Evolutionary conservation across 2,888 invertebrate genomes (phyloP).

Genomic region (Beris morrisii): DNA sequence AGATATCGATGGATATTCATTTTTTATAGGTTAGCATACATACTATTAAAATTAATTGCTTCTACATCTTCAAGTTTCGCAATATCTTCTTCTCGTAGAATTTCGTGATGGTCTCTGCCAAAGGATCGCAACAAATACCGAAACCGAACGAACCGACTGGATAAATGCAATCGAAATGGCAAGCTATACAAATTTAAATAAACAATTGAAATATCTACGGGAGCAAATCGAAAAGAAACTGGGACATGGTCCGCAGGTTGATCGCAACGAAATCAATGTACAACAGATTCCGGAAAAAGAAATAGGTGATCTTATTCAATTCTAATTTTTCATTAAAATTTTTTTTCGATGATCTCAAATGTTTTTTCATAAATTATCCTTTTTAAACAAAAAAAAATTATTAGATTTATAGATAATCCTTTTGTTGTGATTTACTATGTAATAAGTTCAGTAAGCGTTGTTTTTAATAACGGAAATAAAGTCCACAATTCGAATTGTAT

Average conservation of each 20-base stretch:
- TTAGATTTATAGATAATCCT: slow-evolving; percentile 20
- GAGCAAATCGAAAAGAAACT: slow-evolving; percentile 65
- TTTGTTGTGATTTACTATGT: slow-evolving; percentile 8
- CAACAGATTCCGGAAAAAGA: slow-evolving; percentile 56
- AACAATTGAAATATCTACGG: slow-evolving; percentile 64
- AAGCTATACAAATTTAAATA: slow-evolving; percentile 79
- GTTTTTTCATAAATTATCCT: slow-evolving; percentile 36
- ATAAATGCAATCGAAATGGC: slow-evolving; percentile 80
- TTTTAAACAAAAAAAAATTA: not conserved
- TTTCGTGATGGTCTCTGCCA: slow-evolving; percentile 83
- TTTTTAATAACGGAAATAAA: too few relatives aligned
- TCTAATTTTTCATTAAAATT: slow-evolving; percentile 44
- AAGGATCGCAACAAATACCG: slow-evolving; percentile 77
- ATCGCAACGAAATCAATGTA: not conserved
- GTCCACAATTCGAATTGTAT: too few relatives aligned
- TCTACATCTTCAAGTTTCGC: slow-evolving; percentile 4
- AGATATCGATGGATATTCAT: slow-evolving; percentile 73
- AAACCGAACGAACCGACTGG: slow-evolving; percentile 84
- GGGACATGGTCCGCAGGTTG: slow-evolving; percentile 55
- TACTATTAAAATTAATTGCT: slow-evolving; percentile 8
- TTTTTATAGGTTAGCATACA: slow-evolving; percentile 71
- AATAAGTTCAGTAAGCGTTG: too few relatives aligned
- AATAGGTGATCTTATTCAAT: slow-evolving; percentile 64
- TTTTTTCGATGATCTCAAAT: slow-evolving; percentile 36
- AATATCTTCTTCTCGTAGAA: slow-evolving; percentile 59